Evolutionary conservation across 2,797 vertebrate genomes (phyloP).

Genomic region (Melanotaenia trifasciata): DNA sequence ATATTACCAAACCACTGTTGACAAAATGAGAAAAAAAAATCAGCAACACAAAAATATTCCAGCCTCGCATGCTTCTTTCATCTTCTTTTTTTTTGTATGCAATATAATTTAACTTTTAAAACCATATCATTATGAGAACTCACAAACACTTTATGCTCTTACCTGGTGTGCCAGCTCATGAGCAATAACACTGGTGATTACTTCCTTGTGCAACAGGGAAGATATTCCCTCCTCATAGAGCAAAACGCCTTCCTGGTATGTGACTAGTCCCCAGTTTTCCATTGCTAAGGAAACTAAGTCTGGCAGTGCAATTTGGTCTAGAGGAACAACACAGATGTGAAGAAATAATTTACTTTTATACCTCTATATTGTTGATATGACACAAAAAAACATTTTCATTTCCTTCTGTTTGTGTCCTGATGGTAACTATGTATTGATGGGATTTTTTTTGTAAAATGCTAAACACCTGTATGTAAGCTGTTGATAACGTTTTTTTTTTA

Average conservation of each 20-base stretch:
- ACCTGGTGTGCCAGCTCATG: conserved; percentile 87
- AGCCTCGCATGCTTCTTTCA: no score
- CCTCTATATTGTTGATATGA: neutral
- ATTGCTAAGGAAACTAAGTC: conserved; percentile 68
- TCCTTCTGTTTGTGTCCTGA: neutral
- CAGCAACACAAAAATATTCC: neutral
- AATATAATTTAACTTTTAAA: neutral
- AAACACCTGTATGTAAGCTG: no score
- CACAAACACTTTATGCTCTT: neutral
- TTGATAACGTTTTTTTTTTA: neutral
- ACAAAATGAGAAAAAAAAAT: conserved; percentile 15
- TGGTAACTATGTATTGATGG: no score
- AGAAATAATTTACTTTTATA: neutral
- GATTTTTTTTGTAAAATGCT: no score
- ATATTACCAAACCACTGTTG: conserved; percentile 87
- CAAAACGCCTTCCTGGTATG: conserved; percentile 75
- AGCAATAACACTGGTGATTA: conserved; percentile 62
- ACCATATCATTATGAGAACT: neutral
- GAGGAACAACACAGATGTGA: neutral
- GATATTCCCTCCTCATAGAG: conserved; percentile 73
- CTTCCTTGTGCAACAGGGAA: conserved; percentile 65
- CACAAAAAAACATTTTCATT: neutral
- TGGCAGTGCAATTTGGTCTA: conserved; percentile 84
- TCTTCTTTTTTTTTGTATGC: neutral
- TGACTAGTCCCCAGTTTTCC: conserved; percentile 86